Base-by-base conservation (phyloP, 1,140 invertebrate genomes). In the Drosophila parabipectinata region DNA sequence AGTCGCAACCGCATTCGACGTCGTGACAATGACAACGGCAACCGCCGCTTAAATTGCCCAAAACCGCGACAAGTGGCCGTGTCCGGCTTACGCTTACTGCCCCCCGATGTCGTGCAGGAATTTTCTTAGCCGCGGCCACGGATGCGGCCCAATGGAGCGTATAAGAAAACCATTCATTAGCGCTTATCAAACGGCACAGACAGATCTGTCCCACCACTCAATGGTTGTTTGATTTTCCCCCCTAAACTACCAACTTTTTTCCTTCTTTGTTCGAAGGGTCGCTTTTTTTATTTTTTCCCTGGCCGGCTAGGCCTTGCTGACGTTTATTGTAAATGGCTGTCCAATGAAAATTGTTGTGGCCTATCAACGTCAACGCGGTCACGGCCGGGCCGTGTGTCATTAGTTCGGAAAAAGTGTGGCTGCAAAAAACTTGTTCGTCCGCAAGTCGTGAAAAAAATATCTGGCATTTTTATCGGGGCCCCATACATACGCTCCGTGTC, bases 91-190 rank as follows among this genome's bases (percentile, higher is more conserved):
- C 53, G 56, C 55, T 21, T 21, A 9, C 18, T 5, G n/a, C n/a
- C 64, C 15, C 10, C 37, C 48, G 57, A 63, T 39, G 26, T 14
- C 37, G 32, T 21, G 37, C 4, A 4, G 32, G 59, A 56, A 73
- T 63, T 67, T 66, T 67, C 63, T 63, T 67, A 24, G 18, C 63
- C 68, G 59, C 41, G 52, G 52, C 44, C 52, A 56, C 30, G 34
- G 64, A 54, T 44, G 50, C 64, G 74, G 74, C 59, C 83, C 83
- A 88, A 72, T 87, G 79, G 77, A 88, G 83, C 83, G 83, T 77
- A 87, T 75, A 87, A 87, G 83, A 87, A 87, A 87, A 87, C 83
- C 83, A 88, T 87, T 87, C 83, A 87, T 87, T 87, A 88, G 83
- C 79, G 83, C 83, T 81, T 88, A 87, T 87, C 83, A 87, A 87